phyloP scores from a whole-genome alignment of 2,888 invertebrate species.

The Ichneumon xanthorius region DNA sequence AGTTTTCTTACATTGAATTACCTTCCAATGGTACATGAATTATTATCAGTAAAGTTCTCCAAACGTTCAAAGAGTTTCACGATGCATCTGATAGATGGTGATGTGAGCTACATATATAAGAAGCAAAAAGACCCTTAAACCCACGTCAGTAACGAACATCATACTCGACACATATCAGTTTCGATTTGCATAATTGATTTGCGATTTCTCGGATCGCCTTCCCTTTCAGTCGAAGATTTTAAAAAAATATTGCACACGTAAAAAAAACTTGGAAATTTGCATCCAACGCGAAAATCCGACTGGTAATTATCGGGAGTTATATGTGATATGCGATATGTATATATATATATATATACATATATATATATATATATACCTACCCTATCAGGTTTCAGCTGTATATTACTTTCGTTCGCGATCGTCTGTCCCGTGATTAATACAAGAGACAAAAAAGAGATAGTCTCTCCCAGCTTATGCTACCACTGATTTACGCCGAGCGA shows the following conservation, averaged over 20 bases:
- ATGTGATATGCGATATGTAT: background rate
- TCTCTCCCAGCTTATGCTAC: slow-evolving; percentile 10
- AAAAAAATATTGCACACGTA: background rate
- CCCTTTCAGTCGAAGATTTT: background rate
- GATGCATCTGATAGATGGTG: slow-evolving; percentile 8
- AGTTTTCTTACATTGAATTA: background rate
- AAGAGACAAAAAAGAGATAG: slow-evolving; percentile 32
- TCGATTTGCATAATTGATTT: background rate
- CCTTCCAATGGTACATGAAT: background rate
- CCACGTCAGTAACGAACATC: background rate
- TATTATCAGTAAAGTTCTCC: background rate
- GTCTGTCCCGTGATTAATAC: slow-evolving; percentile 42
- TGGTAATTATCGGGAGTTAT: background rate
- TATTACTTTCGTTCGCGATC: slow-evolving; percentile 49
- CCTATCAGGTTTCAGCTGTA: slow-evolving; percentile 43
- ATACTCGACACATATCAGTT: background rate
- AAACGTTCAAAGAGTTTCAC: background rate
- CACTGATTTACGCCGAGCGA: slow-evolving; percentile 35
- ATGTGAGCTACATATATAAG: background rate
- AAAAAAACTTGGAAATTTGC: background rate
- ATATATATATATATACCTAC: background rate
- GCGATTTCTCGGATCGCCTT: background rate
- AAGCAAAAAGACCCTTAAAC: background rate
- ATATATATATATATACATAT: background rate
- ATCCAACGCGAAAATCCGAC: background rate